Evolutionary conservation across 2,113 vertebrate genomes (phyloP).

Genomic region (Campylomormyrus tamandua): DNA sequence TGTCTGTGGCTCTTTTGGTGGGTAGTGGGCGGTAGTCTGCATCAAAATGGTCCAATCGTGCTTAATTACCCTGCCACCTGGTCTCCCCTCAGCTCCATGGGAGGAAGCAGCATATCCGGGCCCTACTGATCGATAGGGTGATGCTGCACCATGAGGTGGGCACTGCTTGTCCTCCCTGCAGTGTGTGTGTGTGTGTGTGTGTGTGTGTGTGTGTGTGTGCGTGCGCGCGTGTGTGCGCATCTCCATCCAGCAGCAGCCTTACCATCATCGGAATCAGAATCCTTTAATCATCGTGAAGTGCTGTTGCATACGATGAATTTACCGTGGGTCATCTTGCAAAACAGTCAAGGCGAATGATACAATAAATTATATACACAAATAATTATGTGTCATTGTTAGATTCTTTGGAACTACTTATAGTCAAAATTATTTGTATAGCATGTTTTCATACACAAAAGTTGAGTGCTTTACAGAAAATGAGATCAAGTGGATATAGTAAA

Average conservation of each 20-base stretch:
- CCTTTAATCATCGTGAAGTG: neutral
- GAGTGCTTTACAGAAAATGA: neutral
- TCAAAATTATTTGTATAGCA: neutral
- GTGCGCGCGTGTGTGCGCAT: neutral
- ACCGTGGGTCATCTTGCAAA: neutral
- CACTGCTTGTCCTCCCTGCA: neutral
- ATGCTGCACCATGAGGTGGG: conserved; percentile 95
- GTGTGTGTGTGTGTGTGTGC: too few species aligned
- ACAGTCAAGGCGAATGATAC: neutral
- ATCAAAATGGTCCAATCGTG: neutral
- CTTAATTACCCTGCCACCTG: conserved; percentile 5
- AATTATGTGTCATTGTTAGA: neutral
- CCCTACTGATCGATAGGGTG: conserved; percentile 87
- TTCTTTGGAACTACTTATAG: neutral
- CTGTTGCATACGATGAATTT: neutral
- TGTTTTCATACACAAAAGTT: neutral
- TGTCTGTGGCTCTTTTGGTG: neutral
- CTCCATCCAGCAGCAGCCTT: neutral
- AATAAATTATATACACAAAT: neutral
- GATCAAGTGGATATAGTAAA: neutral
- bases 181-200: neutral
- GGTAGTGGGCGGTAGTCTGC: neutral
- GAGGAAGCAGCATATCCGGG: conserved; percentile 91
- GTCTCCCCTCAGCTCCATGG: conserved; percentile 76
- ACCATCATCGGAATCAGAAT: neutral